A percentile compares a stretch with the other conserved stretches of the same genome.
phyloP scores from a whole-genome alignment of 2,797 vertebrate genomes.

The Aulostomus chinensis region DNA sequence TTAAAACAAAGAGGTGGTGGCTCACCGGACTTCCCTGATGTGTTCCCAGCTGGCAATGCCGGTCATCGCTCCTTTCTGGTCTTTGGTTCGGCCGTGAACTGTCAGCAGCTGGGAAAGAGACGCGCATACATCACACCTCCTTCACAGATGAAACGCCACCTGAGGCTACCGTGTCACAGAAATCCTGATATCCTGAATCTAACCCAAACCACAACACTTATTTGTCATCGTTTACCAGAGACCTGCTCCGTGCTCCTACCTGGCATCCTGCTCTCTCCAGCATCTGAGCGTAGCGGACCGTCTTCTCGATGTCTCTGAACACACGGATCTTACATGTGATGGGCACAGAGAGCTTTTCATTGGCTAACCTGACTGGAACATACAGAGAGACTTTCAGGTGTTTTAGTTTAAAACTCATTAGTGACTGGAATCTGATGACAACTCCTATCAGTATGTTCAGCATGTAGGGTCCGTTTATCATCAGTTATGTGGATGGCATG shows the following conservation, averaged over 20 bases:
- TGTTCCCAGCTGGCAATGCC: conserved; percentile 94
- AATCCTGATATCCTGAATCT: no score
- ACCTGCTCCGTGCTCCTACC: conserved; percentile 74
- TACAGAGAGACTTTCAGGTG: background rate
- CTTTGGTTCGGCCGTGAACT: conserved; percentile 95
- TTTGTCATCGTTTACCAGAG: no score
- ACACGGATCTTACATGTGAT: conserved; percentile 98
- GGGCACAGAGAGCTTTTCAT: conserved; percentile 92
- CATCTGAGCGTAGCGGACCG: conserved; percentile 92
- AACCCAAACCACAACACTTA: no score
- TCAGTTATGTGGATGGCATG: no score
- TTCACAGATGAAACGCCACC: background rate
- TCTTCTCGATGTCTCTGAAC: conserved; percentile 92
- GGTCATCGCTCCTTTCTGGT: conserved; percentile 91
- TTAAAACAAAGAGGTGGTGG: background rate
- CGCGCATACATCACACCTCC: no score
- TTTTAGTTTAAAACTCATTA: no score
- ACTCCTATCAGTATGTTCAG: no score
- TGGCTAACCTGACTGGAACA: conserved; percentile 86
- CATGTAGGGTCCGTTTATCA: no score
- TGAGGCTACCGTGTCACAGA: no score
- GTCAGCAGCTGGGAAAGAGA: conserved; percentile 86
- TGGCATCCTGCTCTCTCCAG: conserved; percentile 96
- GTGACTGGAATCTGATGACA: no score
- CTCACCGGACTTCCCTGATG: conserved; percentile 91